Percentiles rank a stretch among this genome's conserved stretches.
These are phyloP conservation scores for Thymelicus acteon DNA, from an alignment of 2,888 invertebrate species.

Conservation along the genomic window DNA sequence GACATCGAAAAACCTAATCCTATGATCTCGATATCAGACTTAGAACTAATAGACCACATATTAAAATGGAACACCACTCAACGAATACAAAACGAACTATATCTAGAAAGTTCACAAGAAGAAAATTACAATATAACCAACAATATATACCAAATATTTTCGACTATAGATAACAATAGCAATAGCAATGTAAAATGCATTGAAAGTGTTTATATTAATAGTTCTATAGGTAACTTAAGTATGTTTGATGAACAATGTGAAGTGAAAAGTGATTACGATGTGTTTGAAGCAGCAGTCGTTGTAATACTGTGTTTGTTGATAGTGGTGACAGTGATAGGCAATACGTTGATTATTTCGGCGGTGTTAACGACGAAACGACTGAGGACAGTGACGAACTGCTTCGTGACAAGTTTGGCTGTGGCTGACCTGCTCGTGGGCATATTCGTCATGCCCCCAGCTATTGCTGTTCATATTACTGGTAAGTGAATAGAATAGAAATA, in stretches of 20 bases:
- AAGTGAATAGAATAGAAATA: constrained; percentile 66
- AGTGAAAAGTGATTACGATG: constrained; percentile 58
- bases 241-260: constrained; percentile 48
- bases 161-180: constrained; percentile 48
- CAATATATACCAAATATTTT: constrained; percentile 61
- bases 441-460: constrained; percentile 98
- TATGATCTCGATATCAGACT: constrained; percentile 67
- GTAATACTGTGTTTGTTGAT: constrained; percentile 87
- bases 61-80: constrained; percentile 69
- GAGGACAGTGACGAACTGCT: constrained; percentile 97
- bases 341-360: constrained; percentile 95
- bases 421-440: constrained; percentile 97
- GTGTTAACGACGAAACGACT: constrained; percentile 94
- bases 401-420: constrained; percentile 96
- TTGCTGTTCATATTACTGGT: constrained; percentile 93
- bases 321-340: constrained; percentile 92
- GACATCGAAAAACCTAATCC: constrained; percentile 50
- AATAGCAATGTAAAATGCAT: constrained; percentile 42
- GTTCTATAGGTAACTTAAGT: constrained; percentile 45
- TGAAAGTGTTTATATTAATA: constrained; percentile 44
- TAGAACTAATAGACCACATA: constrained; percentile 52
- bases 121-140: constrained; percentile 62
- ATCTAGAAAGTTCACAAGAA: constrained; percentile 63
- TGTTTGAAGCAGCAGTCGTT: constrained; percentile 85
- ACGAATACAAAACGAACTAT: constrained; percentile 56